phyloP scores from a whole-genome alignment of 2,113 vertebrate species.

The Malurus melanocephalus region DNA sequence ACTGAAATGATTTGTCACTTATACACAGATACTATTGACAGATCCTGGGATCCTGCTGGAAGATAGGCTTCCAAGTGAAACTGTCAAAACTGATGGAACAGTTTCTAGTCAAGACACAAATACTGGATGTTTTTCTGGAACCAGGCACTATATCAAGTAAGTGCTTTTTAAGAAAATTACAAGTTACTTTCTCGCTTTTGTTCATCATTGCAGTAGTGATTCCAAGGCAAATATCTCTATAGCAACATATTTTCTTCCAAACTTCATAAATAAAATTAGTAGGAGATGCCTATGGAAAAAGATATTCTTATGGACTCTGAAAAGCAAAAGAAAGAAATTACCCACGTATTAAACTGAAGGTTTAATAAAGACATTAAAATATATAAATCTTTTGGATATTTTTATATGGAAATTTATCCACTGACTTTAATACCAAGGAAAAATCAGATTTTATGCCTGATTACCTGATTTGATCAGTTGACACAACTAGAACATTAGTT shows the following conservation, averaged over 20 bases:
- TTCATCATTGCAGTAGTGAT: background rate
- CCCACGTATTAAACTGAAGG: background rate
- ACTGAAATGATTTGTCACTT: constrained; percentile 60
- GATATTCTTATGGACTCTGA: background rate
- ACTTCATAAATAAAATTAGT: background rate
- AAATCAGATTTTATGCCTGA: background rate
- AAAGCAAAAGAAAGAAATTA: background rate
- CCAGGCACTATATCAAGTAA: constrained; percentile 19
- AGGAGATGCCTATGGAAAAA: background rate
- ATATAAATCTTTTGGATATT: background rate
- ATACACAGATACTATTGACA: constrained; percentile 27
- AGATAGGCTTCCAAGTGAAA: constrained; percentile 30
- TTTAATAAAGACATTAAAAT: background rate
- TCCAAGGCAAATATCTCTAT: background rate
- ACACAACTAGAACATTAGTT: background rate
- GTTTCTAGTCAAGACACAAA: constrained; percentile 35
- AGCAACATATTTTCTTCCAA: background rate
- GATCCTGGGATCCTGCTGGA: constrained; percentile 41
- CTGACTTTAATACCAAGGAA: background rate
- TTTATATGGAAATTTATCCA: background rate
- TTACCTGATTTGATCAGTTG: background rate
- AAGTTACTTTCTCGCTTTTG: background rate
- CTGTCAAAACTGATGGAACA: constrained; percentile 24
- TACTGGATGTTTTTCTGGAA: constrained; percentile 23
- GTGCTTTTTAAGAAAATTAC: constrained; percentile 10